Conservation (phyloP, 35 echinoderm and acorn worm species). For the Stichopus chloronotus region DNA sequence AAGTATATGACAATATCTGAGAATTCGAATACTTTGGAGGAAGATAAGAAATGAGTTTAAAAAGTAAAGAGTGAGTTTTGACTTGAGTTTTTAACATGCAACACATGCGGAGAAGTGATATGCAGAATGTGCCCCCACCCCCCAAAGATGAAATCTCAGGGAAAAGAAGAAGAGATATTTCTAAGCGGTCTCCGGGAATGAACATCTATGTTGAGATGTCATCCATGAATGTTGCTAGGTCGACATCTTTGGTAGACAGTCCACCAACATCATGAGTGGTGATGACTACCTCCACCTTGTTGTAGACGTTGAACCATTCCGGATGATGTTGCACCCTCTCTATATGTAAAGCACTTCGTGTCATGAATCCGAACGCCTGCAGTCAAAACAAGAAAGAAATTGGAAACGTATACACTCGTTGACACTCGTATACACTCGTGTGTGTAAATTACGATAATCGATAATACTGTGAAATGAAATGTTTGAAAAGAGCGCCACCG, state of each 20-base stretch:
- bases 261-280: constrained; percentile 28
- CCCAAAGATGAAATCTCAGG: background rate
- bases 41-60: no score
- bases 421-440: no score
- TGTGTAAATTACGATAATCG: no score
- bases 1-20: no score
- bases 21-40: no score
- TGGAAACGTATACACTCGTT: no score
- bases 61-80: no score
- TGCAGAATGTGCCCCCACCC: background rate
- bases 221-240: background rate
- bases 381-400: background rate
- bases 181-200: background rate
- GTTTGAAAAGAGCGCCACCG: no score
- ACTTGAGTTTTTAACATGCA: no score
- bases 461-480: no score
- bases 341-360: background rate
- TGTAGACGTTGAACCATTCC: constrained; percentile 16
- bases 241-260: background rate
- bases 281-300: background rate
- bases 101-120: no score
- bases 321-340: background rate
- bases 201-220: background rate
- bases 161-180: no score
- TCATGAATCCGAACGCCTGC: constrained; percentile 31